Evolutionary conservation across 2,113 vertebrate genomes (phyloP).

Genomic region (Tragulus kanchil): DNA sequence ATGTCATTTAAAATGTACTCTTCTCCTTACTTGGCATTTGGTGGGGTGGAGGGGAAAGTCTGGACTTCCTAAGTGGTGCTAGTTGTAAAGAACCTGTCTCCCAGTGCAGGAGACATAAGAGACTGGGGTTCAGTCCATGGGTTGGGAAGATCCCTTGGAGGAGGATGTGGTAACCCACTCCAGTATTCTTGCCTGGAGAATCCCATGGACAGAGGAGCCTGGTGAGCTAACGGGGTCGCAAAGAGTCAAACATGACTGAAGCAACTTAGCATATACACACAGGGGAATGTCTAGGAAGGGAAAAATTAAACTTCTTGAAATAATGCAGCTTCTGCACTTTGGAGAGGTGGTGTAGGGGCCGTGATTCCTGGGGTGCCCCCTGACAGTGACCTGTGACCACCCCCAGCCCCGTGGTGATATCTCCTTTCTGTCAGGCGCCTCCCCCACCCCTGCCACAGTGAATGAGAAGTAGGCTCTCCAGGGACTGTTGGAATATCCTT

Average conservation of each 20-base stretch:
- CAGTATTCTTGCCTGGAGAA: background rate
- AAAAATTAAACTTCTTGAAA: background rate
- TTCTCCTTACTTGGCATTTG: background rate
- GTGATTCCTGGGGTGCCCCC: rapidly evolving
- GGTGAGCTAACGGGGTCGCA: background rate
- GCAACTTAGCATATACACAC: background rate
- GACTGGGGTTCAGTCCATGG: background rate
- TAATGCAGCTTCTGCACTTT: background rate
- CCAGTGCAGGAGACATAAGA: background rate
- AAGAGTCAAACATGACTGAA: background rate
- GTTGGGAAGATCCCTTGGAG: background rate
- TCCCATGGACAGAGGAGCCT: background rate
- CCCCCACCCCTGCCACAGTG: background rate
- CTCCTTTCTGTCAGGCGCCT: background rate
- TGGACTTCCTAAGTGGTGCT: background rate
- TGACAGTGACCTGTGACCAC: background rate
- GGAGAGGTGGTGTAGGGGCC: background rate
- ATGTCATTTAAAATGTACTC: conserved; percentile 5
- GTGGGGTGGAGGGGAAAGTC: background rate
- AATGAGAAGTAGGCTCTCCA: background rate
- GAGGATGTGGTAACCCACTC: background rate
- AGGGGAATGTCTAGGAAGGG: background rate
- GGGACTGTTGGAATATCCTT: background rate
- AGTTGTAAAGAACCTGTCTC: background rate
- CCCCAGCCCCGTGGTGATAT: background rate